Evolutionary conservation across 2,797 vertebrate species (phyloP), one percentile per base, ranked within the genome.

Genomic region (Ceryle rudis): DNA sequence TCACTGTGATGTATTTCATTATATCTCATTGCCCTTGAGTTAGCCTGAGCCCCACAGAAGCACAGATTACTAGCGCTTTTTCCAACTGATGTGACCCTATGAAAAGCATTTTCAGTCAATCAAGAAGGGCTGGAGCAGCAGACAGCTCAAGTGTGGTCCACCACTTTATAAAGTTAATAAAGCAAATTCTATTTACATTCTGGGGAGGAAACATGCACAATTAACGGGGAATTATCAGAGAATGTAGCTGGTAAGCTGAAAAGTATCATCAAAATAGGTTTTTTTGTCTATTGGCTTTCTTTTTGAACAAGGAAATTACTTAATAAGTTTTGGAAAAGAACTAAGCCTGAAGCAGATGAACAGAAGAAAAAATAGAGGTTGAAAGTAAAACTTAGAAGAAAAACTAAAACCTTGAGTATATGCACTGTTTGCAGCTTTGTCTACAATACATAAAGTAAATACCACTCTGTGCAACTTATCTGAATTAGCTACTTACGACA

Each of bases 11-110:
- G 3, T 66, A 23, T 81, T 65, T 55, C 7, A 3, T 20, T 28
- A 1, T 6, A 25, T 5, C 9, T 52, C 1, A 1, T 37, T 26
- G 26, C 2, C 10, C 17, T 62, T 74, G 21, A 55, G 14, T 8
- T 57, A 49, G 9, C 21, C 10, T 31, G 4, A 26, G 9, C 4
- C 35, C 7, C 33, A 28, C 5, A 46, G 12, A 51, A 81, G 7
- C 8, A 39, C 11, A 39, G 26, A 10, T n/a, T n/a, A 52, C 3
- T 5, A 52, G 2, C 13, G 3, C 2, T 52, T 71, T 55, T 61
- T 39, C 41, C 52, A 9, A 1, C 17, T 52, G 20, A 49, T 71
- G 6, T 47, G 28, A 67, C 2, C 3, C 3, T 4, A 22, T 20
- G 44, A n/a, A 58, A 89, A 31, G 1, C 9, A 60, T 60, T 79